Evolutionary conservation across 1,140 invertebrate species (phyloP), one percentile per base, ranked within the genome.

Genomic region (Hormaphis cornu): DNA sequence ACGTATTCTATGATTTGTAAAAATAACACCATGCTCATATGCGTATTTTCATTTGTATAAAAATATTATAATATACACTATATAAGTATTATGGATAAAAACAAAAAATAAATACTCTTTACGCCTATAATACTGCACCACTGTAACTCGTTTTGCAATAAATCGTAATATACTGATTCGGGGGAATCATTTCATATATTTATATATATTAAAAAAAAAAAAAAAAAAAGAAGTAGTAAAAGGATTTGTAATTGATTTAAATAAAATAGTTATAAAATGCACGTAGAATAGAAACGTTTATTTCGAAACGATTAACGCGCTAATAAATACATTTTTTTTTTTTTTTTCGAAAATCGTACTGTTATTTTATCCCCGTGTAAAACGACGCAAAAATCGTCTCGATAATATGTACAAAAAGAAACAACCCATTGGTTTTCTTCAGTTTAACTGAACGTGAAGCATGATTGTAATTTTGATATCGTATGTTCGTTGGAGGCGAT

Each of bases 321-420:
- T 69, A 54, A 69, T 54, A 56, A 69, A 69, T 54, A 53, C 48
- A 69, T 53, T 24, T 52, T 69, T 54, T 69, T 52, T 69, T 54
- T 69, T 71, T 63, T 40, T 40, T 58, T 42, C 48, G 40, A 71
- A 63, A 59, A 18, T 61, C 22, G 40, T 52, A 61, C 30, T 61
- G 40, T 71, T 71, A 61, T 33, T 71, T 40, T 52, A 61, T 61
- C 56, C 70, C 70, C 56, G 59, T 71, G 70, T 71, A 71, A 71
- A 44, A 61, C 53, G 59, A 61, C 42, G 56, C 42, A 48, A 52
- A 48, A 52, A 54, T 54, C 42, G 58, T 61, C 56, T 61, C 48
- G 70, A 61, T 61, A n/a, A n/a, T n/a, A 61, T 61, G 56, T 46
- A 61, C 56, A 59, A 71, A 71, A 53, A 52, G 59, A 53, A 59